These are phyloP conservation scores for Corynorhinus townsendii DNA, from an alignment of 2,113 vertebrate species.

Conservation along the genomic window DNA sequence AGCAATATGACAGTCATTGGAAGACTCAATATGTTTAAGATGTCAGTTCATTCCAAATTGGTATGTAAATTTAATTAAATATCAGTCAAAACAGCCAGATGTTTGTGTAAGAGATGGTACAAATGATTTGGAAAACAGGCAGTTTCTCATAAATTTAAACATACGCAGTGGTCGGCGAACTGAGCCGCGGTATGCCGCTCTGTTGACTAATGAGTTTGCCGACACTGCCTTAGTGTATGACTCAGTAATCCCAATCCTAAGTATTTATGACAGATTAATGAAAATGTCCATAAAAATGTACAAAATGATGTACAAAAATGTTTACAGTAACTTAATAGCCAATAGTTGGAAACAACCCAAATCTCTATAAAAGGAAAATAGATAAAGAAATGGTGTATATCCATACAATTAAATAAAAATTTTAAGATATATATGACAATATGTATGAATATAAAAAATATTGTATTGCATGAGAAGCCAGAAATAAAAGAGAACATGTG, in stretches of 20 bases:
- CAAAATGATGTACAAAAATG: background rate
- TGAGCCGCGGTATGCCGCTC: too few species aligned
- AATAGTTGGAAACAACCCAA: background rate
- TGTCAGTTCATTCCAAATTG: background rate
- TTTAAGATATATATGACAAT: background rate
- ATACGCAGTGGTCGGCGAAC: background rate
- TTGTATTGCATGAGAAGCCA: background rate
- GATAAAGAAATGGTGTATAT: background rate
- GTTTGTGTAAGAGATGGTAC: background rate
- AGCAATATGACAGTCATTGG: background rate
- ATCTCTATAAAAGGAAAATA: background rate
- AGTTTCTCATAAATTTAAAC: slow-evolving; percentile 23
- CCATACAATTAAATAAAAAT: background rate
- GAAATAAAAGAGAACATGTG: slow-evolving; percentile 1
- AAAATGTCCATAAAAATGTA: background rate
- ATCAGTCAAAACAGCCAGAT: background rate
- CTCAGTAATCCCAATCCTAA: background rate
- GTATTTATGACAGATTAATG: background rate
- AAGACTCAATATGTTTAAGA: background rate
- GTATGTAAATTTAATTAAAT: background rate
- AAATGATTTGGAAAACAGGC: background rate
- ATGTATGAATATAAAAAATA: slow-evolving; percentile 6
- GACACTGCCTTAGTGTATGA: background rate
- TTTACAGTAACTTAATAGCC: background rate
- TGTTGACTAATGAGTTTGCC: too few species aligned